Evolutionary conservation across 1,140 invertebrate species (phyloP).

Genomic region (Camponotus pennsylvanicus): DNA sequence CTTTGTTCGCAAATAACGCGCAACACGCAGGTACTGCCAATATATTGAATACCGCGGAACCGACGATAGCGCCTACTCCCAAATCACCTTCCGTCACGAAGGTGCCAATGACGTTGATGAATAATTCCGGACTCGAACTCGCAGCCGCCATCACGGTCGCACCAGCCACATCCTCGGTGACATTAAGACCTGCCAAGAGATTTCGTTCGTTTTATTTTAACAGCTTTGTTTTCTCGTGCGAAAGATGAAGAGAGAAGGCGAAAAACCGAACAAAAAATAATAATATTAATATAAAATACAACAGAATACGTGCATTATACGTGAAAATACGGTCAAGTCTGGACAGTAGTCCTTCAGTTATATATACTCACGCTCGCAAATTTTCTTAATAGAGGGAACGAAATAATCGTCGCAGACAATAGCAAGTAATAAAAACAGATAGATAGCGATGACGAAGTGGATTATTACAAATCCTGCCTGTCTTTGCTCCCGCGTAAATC

Average conservation of each 20-base stretch:
- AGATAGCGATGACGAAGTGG: constrained; percentile 87
- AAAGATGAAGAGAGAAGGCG: background rate
- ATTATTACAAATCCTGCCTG: constrained; percentile 85
- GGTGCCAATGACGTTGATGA: constrained; percentile 87
- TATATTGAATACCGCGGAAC: constrained; percentile 91
- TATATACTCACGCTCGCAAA: constrained; percentile 86
- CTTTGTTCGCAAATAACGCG: constrained; percentile 88
- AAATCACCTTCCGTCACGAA: constrained; percentile 88
- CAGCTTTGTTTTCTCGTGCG: background rate
- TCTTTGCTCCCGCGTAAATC: constrained; percentile 84
- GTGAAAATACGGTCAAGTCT: background rate
- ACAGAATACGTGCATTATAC: too few species aligned
- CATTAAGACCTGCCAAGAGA: constrained; percentile 80
- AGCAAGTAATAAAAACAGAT: constrained; percentile 87
- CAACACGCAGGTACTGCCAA: constrained; percentile 90
- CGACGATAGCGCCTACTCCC: constrained; percentile 90
- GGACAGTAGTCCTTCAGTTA: constrained; percentile 5
- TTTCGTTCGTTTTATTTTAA: background rate
- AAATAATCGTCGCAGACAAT: constrained; percentile 89
- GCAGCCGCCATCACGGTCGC: constrained; percentile 90
- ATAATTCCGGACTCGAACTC: constrained; percentile 89
- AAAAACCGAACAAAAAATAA: too few species aligned
- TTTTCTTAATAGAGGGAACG: constrained; percentile 88
- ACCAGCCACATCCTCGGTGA: constrained; percentile 89
- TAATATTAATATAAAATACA: too few species aligned